phyloP scores from a whole-genome alignment of 2,888 invertebrate species.

The Polymixis flavicincta region DNA sequence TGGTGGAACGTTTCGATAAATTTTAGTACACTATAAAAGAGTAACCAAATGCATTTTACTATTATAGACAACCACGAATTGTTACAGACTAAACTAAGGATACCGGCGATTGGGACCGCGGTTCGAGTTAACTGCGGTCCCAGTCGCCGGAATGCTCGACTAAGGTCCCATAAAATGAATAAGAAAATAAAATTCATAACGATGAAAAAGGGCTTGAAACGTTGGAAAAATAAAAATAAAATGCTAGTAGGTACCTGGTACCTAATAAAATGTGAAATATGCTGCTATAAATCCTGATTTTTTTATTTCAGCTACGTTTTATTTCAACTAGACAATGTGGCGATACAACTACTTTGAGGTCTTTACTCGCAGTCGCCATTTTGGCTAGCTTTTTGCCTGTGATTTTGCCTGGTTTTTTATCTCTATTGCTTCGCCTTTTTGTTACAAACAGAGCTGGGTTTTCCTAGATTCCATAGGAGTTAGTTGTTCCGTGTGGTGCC shows the following conservation, averaged over 20 bases:
- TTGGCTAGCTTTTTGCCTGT: constrained; percentile 12
- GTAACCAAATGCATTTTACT: constrained; percentile 22
- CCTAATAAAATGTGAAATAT: constrained; percentile 56
- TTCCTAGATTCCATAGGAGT: too few relatives aligned
- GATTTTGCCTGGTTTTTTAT: not conserved
- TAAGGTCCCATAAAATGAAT: constrained; percentile 12
- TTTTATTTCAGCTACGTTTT: constrained; percentile 37
- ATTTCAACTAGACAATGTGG: constrained; percentile 35
- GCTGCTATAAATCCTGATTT: constrained; percentile 37
- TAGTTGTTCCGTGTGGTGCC: too few relatives aligned
- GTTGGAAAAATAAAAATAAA: constrained; percentile 42
- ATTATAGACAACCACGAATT: not conserved
- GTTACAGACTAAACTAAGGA: constrained; percentile 35
- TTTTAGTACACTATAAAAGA: not conserved
- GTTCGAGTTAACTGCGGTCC: too few relatives aligned
- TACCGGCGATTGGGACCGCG: too few relatives aligned
- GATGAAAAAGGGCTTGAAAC: constrained; percentile 21
- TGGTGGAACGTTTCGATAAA: too few relatives aligned
- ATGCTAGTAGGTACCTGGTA: constrained; percentile 24
- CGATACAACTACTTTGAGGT: constrained; percentile 21
- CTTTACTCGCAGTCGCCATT: constrained; percentile 13
- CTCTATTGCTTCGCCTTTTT: not conserved
- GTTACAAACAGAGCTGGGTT: not conserved
- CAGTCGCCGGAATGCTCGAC: constrained; percentile 1
- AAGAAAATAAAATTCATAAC: constrained; percentile 29